Base-by-base conservation (phyloP, 2,797 vertebrate genomes). In the Hippocampus kuda region DNA sequence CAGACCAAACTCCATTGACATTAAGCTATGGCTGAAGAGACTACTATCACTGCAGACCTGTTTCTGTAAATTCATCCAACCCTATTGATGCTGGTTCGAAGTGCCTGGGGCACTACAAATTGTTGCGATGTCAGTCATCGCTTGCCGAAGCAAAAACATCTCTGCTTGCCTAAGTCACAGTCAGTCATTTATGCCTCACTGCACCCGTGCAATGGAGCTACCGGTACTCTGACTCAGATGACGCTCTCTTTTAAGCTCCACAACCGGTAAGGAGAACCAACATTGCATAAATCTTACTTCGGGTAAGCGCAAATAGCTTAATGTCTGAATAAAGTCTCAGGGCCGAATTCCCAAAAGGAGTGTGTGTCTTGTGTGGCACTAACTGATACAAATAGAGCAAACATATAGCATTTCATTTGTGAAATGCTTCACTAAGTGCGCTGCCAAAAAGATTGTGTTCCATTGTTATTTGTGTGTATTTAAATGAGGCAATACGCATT, bases 121-220 rank as follows among this genome's bases (percentile, higher is more conserved):
- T 69, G 65, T 78, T 79, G 80, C 38, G 70, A 84, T 79, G 74
- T 82, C 84, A 79, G 73, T 65, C 64, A 65, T 46, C 62, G 72
- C 62, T 63, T 63, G 61, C 61, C 5, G 61, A 63, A 63, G 61
- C 61, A 15, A 41, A 63, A 63, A 63, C 12, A 1, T 63, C 44
- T 65, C 42, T 13, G 44, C 46, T 72, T 38, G 41, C 34, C 63
- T 65, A 13, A 65, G n/a, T 46, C 26, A 38, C 7, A 46, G 62
- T 65, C 63, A 46, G 61, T 24, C n/a, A 64, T 48, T 24, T 27
- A 48, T 26, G 27, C 24, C 15, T 18, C 63, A 65, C 44, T 18
- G n/a, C 22, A 56, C 20, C 10, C 3, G 59, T 18, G 16, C 59
- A 60, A 34, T 10, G 27, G 7, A 60, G 27, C 16, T 10, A 18